phyloP scores from a whole-genome alignment of 1,140 invertebrate genomes.

The Bombus cullumanus region DNA sequence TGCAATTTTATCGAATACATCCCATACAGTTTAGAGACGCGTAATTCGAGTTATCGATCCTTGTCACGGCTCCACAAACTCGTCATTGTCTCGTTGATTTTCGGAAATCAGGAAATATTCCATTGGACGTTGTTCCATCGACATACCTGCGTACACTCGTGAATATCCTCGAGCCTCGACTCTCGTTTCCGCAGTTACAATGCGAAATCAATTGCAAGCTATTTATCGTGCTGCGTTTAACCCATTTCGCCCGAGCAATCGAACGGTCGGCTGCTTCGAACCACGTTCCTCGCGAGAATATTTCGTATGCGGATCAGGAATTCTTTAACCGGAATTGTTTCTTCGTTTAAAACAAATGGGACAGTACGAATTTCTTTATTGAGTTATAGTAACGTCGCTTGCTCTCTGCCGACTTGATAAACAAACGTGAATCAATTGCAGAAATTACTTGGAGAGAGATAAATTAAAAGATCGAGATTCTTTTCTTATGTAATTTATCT shows the following conservation, averaged over 20 bases:
- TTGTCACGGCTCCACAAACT: not conserved
- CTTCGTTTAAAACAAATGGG: not conserved
- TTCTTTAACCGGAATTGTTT: not conserved
- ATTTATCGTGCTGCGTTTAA: constrained; percentile 37
- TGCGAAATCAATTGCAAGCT: constrained; percentile 31
- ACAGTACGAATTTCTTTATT: not conserved
- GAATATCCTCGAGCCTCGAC: not conserved
- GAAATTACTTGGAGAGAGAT: not conserved
- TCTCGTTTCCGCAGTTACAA: constrained; percentile 24
- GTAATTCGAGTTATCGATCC: not conserved
- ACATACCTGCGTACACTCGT: not conserved
- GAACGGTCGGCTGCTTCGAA: not conserved
- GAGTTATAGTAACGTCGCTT: not conserved
- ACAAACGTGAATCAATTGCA: not conserved
- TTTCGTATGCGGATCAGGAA: not conserved
- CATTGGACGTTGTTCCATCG: not conserved
- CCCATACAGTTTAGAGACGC: not conserved
- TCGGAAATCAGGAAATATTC: constrained; percentile 9
- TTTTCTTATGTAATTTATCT: too few species aligned
- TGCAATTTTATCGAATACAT: not conserved
- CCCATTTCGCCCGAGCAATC: constrained; percentile 22
- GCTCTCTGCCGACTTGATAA: not conserved
- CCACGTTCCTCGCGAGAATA: not conserved
- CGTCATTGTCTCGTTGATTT: not conserved
- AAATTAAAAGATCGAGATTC: too few species aligned